phyloP scores from a whole-genome alignment of 2,113 vertebrate species.

The Mugil cephalus region DNA sequence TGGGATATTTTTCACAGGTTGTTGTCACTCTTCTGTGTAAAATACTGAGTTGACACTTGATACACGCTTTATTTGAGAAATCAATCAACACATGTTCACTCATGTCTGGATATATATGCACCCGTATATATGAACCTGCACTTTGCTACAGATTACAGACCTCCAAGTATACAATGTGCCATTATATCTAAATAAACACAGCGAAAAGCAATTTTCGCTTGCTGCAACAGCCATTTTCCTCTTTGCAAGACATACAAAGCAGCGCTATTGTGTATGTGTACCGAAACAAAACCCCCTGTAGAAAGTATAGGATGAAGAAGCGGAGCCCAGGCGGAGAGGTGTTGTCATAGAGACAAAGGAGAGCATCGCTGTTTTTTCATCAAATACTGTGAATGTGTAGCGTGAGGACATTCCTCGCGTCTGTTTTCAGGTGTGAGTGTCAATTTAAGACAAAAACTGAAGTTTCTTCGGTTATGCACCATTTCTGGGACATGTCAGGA shows the following conservation, averaged over 20 bases:
- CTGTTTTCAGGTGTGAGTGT: too few relatives aligned
- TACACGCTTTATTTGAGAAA: not conserved
- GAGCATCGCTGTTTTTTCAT: conserved; percentile 1
- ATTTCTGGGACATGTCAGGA: not conserved
- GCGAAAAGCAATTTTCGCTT: conserved; percentile 1
- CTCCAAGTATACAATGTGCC: not conserved
- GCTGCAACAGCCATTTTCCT: conserved; percentile 9
- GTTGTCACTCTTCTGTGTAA: too few relatives aligned
- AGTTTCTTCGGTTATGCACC: not conserved
- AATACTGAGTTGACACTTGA: too few relatives aligned
- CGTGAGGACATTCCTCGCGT: not conserved
- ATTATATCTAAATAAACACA: not conserved
- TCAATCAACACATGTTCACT: not conserved
- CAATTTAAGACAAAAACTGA: too few relatives aligned
- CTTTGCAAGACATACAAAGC: conserved; percentile 9
- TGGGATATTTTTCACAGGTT: not conserved
- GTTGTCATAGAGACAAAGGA: conserved; percentile 40
- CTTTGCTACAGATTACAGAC: not conserved
- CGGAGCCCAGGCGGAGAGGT: conserved; percentile 1
- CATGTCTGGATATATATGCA: not conserved
- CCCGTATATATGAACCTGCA: conserved; percentile 1
- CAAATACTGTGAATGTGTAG: not conserved
- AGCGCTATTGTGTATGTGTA: not conserved
- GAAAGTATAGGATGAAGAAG: conserved; percentile 2
- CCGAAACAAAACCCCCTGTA: not conserved